Conservation (phyloP, 1,140 invertebrate genomes). For the Xylocopa sonorina region DNA sequence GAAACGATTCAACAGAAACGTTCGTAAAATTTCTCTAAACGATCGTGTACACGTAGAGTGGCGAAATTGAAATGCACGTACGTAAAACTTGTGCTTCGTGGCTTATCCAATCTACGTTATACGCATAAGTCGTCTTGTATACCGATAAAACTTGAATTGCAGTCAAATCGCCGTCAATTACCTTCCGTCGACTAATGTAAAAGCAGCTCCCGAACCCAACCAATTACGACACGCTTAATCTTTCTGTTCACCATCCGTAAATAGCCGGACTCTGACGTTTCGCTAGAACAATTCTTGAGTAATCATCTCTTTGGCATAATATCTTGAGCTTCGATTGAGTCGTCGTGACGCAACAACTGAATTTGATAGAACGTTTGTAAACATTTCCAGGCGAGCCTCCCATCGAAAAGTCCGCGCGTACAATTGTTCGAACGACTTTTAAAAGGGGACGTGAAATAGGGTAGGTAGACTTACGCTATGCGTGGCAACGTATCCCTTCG, state of each 20-base stretch:
- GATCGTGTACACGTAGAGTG: slow-evolving; percentile 34
- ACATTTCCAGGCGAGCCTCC: too few relatives aligned
- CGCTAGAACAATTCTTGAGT: background rate
- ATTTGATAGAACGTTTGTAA: background rate
- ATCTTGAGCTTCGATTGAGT: background rate
- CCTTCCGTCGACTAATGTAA: background rate
- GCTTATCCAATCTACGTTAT: slow-evolving; percentile 52
- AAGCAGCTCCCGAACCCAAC: slow-evolving; percentile 1
- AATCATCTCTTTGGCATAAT: too few relatives aligned
- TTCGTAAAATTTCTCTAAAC: slow-evolving; percentile 35
- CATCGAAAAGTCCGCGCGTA: background rate
- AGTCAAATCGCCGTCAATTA: slow-evolving; percentile 65
- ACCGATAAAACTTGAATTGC: slow-evolving; percentile 61
- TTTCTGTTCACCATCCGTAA: background rate
- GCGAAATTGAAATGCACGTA: slow-evolving; percentile 31
- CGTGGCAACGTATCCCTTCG: background rate
- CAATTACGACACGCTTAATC: background rate
- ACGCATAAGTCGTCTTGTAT: slow-evolving; percentile 38
- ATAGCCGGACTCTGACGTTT: background rate
- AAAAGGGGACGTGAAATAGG: background rate
- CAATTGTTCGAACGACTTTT: background rate
- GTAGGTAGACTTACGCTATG: slow-evolving; percentile 3
- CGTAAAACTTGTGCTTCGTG: slow-evolving; percentile 31
- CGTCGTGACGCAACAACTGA: background rate
- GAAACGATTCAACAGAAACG: slow-evolving; percentile 33